These are phyloP conservation scores for Enteromius thamalakanensis DNA, from an alignment of 2,797 vertebrate species.

Conservation along the genomic window DNA sequence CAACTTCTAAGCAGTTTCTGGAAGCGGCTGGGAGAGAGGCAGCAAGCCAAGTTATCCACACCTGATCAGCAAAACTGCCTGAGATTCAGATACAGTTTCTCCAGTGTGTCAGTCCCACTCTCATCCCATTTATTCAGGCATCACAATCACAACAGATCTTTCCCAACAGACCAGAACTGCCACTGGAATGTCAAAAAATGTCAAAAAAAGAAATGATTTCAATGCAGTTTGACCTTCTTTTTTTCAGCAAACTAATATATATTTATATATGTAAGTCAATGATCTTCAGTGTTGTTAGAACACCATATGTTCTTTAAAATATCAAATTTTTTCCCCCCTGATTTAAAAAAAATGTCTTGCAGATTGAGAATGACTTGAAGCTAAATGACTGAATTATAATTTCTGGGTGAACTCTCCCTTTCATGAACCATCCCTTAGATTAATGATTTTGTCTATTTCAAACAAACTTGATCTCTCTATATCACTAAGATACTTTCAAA, in stretches of 20 bases:
- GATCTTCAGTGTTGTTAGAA: background rate
- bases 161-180: slow-evolving; percentile 19
- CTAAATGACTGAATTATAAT: background rate
- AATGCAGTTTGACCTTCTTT: background rate
- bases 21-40: background rate
- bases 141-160: slow-evolving; percentile 47
- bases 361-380: background rate
- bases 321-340: no score
- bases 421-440: background rate
- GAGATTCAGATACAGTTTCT: background rate
- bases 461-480: slow-evolving; percentile 50
- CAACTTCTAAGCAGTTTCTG: slow-evolving; percentile 26
- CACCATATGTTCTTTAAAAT: background rate
- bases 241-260: background rate
- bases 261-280: background rate
- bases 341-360: background rate
- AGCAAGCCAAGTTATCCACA: background rate
- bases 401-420: background rate
- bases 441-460: slow-evolving; percentile 11
- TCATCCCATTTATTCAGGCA: background rate
- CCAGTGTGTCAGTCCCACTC: background rate
- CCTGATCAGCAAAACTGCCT: background rate
- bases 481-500: slow-evolving; percentile 52
- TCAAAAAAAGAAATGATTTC: background rate
- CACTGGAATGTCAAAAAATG: slow-evolving; percentile 48